Percentiles rank a stretch among this genome's conserved stretches.
Evolutionary conservation across 2,113 vertebrate species (phyloP).

Genomic region (Suncus etruscus): DNA sequence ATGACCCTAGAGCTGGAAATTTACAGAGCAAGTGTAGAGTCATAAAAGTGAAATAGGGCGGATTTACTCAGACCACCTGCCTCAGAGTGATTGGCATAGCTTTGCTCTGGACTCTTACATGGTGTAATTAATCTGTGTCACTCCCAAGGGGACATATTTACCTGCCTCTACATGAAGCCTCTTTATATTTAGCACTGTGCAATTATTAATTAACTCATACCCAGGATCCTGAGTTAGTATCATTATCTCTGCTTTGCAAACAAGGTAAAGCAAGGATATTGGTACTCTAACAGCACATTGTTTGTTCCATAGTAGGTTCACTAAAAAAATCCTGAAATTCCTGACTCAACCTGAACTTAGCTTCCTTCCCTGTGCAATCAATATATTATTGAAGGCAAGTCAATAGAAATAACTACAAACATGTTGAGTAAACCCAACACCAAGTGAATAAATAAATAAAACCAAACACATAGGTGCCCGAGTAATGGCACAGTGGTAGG

Average conservation of each 20-base stretch:
- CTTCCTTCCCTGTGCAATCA: background rate
- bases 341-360: constrained; percentile 8
- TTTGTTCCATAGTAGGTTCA: background rate
- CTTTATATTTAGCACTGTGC: constrained; percentile 14
- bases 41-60: constrained; percentile 17
- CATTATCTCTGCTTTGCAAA: constrained; percentile 77
- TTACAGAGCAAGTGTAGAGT: background rate
- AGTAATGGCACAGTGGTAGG: too few relatives aligned
- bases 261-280: constrained; percentile 68
- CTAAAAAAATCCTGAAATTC: constrained; percentile 46
- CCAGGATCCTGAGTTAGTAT: constrained; percentile 53
- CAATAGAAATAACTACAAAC: constrained; percentile 17
- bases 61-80: background rate
- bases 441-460: too few relatives aligned
- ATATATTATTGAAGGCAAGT: background rate
- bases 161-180: constrained; percentile 32
- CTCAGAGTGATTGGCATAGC: constrained; percentile 23
- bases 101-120: background rate
- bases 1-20: background rate
- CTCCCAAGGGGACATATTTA: background rate
- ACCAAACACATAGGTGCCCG: too few relatives aligned
- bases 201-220: constrained; percentile 69
- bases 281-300: constrained; percentile 10
- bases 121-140: constrained; percentile 59
- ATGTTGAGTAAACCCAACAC: background rate